Evolutionary conservation across 2,888 invertebrate species (phyloP).

Genomic region (Eupsilia transversa): DNA sequence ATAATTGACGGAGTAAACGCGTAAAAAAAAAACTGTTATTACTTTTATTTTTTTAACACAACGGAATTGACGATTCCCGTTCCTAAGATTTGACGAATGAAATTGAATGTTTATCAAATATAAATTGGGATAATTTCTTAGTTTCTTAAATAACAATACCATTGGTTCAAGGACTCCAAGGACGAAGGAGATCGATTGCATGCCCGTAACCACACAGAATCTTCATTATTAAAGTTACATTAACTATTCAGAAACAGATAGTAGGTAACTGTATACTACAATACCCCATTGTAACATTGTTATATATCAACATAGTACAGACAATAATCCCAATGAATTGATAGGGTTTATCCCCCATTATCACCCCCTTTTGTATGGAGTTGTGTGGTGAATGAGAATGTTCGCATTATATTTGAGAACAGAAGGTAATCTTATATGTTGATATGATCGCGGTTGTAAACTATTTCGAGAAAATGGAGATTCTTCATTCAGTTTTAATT

Average conservation of each 20-base stretch:
- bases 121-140: not conserved
- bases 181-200: not conserved
- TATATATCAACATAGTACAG: conserved; percentile 14
- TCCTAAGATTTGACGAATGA: not conserved
- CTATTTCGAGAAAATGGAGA: conserved; percentile 3
- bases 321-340: conserved; percentile 61
- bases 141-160: not conserved
- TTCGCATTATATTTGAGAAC: conserved; percentile 31
- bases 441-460: conserved; percentile 20
- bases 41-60: not conserved
- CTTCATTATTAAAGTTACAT: conserved; percentile 11
- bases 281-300: conserved; percentile 24
- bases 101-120: not conserved
- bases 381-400: conserved; percentile 46
- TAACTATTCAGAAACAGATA: conserved; percentile 11
- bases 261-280: conserved; percentile 10
- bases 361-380: conserved; percentile 47
- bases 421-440: conserved; percentile 20
- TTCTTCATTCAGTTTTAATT: conserved; percentile 12
- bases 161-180: no score
- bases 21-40: not conserved
- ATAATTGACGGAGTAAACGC: no score
- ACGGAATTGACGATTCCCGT: not conserved
- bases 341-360: conserved; percentile 59
- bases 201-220: not conserved